Evolutionary conservation across 2,113 vertebrate genomes (phyloP).

Genomic region (Ictalurus furcatus): DNA sequence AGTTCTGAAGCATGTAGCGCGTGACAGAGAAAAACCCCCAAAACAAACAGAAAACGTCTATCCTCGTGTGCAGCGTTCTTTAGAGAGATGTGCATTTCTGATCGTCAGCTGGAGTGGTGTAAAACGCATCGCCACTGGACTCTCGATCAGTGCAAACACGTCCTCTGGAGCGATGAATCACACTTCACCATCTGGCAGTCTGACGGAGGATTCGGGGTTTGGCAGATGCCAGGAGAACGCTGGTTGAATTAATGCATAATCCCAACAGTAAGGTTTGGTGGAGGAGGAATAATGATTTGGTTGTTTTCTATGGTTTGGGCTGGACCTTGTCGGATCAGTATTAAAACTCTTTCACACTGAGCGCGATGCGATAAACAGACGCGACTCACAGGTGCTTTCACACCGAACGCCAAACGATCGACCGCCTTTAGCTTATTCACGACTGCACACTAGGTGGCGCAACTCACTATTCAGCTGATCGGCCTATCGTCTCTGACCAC

Average conservation of each 20-base stretch:
- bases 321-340: too few species aligned
- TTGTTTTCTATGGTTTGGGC: neutral
- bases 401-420: too few species aligned
- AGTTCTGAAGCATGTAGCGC: neutral
- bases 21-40: neutral
- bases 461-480: too few species aligned
- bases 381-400: too few species aligned
- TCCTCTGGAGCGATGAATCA: constrained; percentile 18
- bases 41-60: neutral
- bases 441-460: too few species aligned
- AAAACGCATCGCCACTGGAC: constrained; percentile 1
- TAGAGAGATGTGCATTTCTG: neutral
- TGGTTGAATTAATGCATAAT: neutral
- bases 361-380: too few species aligned
- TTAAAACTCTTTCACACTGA: too few species aligned
- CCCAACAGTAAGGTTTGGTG: neutral
- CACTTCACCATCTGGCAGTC: constrained; percentile 8
- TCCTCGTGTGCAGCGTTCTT: neutral
- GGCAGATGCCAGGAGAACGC: constrained; percentile 10
- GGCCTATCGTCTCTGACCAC: too few species aligned
- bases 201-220: constrained; percentile 6
- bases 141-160: neutral
- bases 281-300: constrained; percentile 22
- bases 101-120: constrained; percentile 14
- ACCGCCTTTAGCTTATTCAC: too few species aligned